Percentiles rank a stretch among this genome's conserved stretches.
Evolutionary conservation across 1,140 invertebrate genomes (phyloP).

Genomic region (Samia ricini): DNA sequence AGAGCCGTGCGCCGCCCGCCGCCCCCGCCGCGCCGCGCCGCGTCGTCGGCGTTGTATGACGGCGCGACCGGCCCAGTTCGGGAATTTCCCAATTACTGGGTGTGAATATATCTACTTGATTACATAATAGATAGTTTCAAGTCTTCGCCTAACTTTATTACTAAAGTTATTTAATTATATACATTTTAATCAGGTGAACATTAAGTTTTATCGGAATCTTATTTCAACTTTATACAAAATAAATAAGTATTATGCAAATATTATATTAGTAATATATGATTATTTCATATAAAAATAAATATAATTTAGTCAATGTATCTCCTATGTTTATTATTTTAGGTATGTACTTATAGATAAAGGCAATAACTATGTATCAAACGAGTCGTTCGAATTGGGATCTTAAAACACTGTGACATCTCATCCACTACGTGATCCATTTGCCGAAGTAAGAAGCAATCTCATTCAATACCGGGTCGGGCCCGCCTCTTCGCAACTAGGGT

Average conservation of each 20-base stretch:
- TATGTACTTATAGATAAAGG: slow-evolving; percentile 7
- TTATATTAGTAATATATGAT: no score
- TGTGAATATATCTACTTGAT: slow-evolving; percentile 72
- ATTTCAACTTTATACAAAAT: no score
- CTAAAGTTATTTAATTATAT: background rate
- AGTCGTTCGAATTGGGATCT: slow-evolving; percentile 68
- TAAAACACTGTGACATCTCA: slow-evolving; percentile 79
- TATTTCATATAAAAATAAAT: no score
- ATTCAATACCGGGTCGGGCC: slow-evolving; percentile 73
- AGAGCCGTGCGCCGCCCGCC: slow-evolving; percentile 44
- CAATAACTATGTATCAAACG: slow-evolving; percentile 5
- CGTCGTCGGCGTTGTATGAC: slow-evolving; percentile 30
- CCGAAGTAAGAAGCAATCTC: slow-evolving; percentile 79
- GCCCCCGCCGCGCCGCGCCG: background rate
- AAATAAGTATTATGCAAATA: no score
- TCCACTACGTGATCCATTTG: slow-evolving; percentile 79
- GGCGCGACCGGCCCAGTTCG: slow-evolving; percentile 48
- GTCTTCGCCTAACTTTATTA: slow-evolving; percentile 1
- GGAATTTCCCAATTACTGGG: slow-evolving; percentile 75
- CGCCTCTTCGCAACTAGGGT: slow-evolving; percentile 39
- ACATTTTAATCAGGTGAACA: background rate
- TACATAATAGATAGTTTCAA: slow-evolving; percentile 50
- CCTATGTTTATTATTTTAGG: background rate
- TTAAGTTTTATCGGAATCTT: no score
- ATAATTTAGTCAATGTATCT: background rate